Conservation (phyloP, 35 echinoderm and acorn worm species). For the Holothuria glaberrima region DNA sequence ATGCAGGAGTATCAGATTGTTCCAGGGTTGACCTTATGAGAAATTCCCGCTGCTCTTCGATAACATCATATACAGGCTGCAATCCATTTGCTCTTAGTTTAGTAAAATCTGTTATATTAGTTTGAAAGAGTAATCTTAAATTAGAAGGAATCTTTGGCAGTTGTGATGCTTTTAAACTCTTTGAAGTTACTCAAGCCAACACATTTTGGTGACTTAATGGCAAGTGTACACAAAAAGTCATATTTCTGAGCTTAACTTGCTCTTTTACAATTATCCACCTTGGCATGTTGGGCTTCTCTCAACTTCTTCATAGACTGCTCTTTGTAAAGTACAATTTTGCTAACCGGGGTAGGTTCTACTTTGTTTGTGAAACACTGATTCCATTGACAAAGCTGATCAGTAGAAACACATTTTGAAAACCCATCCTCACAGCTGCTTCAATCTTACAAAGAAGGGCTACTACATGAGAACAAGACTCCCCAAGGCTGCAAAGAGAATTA, state of each 20-base stretch:
- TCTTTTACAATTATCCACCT: conserved; percentile 24
- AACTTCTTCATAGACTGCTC: not conserved
- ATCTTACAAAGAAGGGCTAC: conserved; percentile 50
- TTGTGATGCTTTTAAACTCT: not conserved
- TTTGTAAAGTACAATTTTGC: not conserved
- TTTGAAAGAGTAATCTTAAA: not conserved
- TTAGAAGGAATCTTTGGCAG: conserved; percentile 24
- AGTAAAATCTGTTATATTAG: conserved; percentile 14
- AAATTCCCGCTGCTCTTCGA: conserved; percentile 7
- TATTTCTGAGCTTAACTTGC: not conserved
- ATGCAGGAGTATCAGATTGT: conserved; percentile 21
- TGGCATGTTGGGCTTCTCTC: not conserved
- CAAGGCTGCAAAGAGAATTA: conserved; percentile 21
- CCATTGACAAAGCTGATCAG: conserved; percentile 52
- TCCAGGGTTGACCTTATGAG: conserved; percentile 15
- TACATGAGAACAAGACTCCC: conserved; percentile 59
- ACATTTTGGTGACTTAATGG: not conserved
- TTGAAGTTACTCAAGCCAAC: conserved; percentile 10
- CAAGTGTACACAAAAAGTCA: not conserved
- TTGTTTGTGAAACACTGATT: conserved; percentile 33
- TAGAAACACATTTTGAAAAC: conserved; percentile 15
- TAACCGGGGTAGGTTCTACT: conserved; percentile 22
- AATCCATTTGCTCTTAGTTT: not conserved
- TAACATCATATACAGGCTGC: not conserved
- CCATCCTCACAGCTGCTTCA: conserved; percentile 50